A percentile compares a stretch with the other conserved stretches of the same genome.
Conservation (phyloP, 2,888 invertebrate species). For the Lepidonotus clava region DNA sequence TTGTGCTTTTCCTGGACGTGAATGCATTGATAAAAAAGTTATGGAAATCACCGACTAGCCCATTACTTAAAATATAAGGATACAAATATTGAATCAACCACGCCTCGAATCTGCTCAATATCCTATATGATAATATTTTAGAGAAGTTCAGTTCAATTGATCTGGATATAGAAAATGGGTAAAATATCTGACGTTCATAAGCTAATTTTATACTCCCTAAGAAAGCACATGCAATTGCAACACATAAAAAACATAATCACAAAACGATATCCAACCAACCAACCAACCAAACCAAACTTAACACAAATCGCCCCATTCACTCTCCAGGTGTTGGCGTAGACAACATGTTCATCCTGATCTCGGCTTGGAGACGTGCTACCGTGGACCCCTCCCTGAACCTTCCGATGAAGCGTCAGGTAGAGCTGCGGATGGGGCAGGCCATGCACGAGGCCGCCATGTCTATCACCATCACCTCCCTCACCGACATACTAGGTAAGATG, state of each 20-base stretch:
- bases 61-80: no score
- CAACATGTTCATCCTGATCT: conserved; percentile 59
- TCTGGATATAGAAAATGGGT: not conserved
- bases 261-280: no score
- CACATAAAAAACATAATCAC: no score
- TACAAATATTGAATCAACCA: no score
- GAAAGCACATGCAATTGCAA: no score
- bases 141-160: not conserved
- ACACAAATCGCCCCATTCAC: no score
- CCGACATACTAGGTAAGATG: conserved; percentile 51
- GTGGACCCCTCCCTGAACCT: conserved; percentile 5
- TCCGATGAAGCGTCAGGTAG: conserved; percentile 6
- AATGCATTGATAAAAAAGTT: not conserved
- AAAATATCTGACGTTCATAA: not conserved
- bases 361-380: conserved; percentile 53
- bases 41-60: no score
- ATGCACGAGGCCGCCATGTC: conserved; percentile 53
- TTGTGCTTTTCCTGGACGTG: not conserved
- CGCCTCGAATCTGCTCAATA: no score
- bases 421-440: conserved; percentile 47
- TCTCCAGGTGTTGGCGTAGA: conserved; percentile 59
- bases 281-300: no score
- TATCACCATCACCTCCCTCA: conserved; percentile 58
- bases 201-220: not conserved
- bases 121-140: no score